Base-by-base conservation (phyloP, 1,140 invertebrate species). In the Hydropsyche tenuis region DNA sequence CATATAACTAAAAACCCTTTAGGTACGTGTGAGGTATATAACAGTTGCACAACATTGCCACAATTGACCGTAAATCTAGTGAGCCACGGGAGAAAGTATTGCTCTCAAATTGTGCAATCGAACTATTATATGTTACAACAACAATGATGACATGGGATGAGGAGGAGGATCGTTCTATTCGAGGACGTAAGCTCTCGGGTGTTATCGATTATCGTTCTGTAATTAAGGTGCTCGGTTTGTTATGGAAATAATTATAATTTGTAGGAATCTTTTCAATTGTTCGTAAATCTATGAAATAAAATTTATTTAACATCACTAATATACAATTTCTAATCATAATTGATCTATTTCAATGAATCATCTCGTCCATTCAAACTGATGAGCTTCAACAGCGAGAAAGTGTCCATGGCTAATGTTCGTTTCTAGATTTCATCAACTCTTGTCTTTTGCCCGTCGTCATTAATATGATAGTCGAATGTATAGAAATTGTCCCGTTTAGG, bases 1-100 rank as follows among this genome's bases (percentile, higher is more conserved):
- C 63, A 45, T 69, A 69, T 4, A 37, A 9, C n/a, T n/a, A 69
- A 20, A 69, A 48, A 51, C 66, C 16, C 46, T 23, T 51, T 69
- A 69, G 25, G 6, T 51, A 9, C 66, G 22, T 53, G 30, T 18
- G 16, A 1, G 16, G 22, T 23, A 37, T 9, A 69, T 56, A 56
- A n/a, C n/a, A n/a, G n/a, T 70, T 56, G 68, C 51, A 56, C 27
- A 70, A 70, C 23, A 20, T 14, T 5, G 46, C 22, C 51, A 70
- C 68, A 70, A 70, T 70, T 70, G 68, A 25, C 48, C 48, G 68
- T 70, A 70, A 70, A 70, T 70, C 68, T 25, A 20, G 11, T 56
- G 37, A 56, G 16, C n/a, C 16, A 37, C 3, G 23, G 66, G 68
- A 70, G 68, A 70, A 70, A 70, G 68, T 45, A 70, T 22, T 3